phyloP scores from a whole-genome alignment of 1,140 invertebrate species.

The Argopecten irradians region DNA sequence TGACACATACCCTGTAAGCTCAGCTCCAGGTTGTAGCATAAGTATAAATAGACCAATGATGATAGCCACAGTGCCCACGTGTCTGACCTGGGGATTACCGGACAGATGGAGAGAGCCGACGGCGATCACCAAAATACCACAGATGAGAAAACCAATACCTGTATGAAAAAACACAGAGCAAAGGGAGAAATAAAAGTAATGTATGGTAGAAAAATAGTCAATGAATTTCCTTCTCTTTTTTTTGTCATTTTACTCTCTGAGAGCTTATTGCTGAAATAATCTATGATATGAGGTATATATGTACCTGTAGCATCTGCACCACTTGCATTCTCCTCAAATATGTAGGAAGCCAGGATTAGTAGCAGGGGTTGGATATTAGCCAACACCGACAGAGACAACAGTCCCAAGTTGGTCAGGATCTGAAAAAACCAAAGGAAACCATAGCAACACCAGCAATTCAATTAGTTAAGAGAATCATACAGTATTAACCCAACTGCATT shows the following conservation, averaged over 20 bases:
- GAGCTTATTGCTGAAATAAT: too few relatives aligned
- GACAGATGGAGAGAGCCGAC: constrained; percentile 47
- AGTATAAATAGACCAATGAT: constrained; percentile 53
- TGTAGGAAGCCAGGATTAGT: constrained; percentile 35
- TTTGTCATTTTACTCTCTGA: too few relatives aligned
- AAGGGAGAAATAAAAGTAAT: background rate
- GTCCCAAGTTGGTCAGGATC: constrained; percentile 29
- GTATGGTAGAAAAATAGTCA: too few relatives aligned
- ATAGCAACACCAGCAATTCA: background rate
- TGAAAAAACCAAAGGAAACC: constrained; percentile 22
- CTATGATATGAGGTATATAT: too few relatives aligned
- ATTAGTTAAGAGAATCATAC: too few relatives aligned
- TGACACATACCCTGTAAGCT: constrained; percentile 51
- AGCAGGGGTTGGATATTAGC: constrained; percentile 40
- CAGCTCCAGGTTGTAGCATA: constrained; percentile 53
- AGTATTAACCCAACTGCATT: too few relatives aligned
- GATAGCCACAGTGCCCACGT: constrained; percentile 45
- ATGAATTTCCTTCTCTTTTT: too few relatives aligned
- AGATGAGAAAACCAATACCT: constrained; percentile 58
- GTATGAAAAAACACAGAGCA: constrained; percentile 10
- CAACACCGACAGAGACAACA: constrained; percentile 42
- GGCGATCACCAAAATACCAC: constrained; percentile 55
- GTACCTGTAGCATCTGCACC: constrained; percentile 44
- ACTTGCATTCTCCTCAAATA: constrained; percentile 38
- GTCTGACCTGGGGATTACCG: constrained; percentile 34